A percentile compares a stretch with the other conserved stretches of the same genome.
These are phyloP conservation scores for Chlorospingus flavigularis DNA, from an alignment of 2,797 vertebrate genomes.

Conservation along the genomic window DNA sequence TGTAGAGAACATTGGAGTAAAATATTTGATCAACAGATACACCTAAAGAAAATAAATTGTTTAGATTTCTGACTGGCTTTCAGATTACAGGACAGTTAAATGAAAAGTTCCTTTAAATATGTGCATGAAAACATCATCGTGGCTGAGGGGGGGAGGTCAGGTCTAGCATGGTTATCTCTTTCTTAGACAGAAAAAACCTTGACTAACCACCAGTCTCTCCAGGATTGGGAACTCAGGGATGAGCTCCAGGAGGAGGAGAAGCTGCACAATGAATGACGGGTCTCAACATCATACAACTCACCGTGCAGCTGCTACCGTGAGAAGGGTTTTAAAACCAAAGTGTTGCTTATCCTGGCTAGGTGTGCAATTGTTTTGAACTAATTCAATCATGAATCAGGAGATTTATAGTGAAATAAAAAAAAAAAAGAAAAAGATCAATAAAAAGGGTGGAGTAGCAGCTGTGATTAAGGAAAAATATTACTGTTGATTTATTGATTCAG, in stretches of 20 bases:
- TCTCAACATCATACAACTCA: not conserved
- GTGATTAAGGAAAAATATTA: conserved; percentile 32
- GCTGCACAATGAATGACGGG: not conserved
- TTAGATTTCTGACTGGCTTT: not conserved
- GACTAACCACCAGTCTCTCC: not conserved
- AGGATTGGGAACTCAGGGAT: not conserved
- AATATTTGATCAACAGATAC: conserved; percentile 7
- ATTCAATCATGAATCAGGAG: conserved; percentile 27
- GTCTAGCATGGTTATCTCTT: not conserved
- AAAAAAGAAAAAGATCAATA: not conserved
- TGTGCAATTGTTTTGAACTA: conserved; percentile 25
- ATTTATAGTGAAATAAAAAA: conserved; percentile 14
- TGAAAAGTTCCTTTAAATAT: not conserved
- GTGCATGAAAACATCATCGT: not conserved
- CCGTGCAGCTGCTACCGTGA: not conserved
- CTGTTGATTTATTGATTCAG: conserved; percentile 28
- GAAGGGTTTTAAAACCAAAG: not conserved
- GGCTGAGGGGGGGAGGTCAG: not conserved
- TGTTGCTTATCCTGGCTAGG: not conserved
- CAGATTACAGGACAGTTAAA: not conserved
- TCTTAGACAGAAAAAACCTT: not conserved
- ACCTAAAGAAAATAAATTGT: not conserved
- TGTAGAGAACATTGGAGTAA: conserved; percentile 21
- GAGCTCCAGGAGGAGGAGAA: not conserved
- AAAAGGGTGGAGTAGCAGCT: conserved; percentile 26